Evolutionary conservation across 1,140 invertebrate genomes (phyloP), one percentile per base, ranked within the genome.

Genomic region (Branchinecta lynchi): DNA sequence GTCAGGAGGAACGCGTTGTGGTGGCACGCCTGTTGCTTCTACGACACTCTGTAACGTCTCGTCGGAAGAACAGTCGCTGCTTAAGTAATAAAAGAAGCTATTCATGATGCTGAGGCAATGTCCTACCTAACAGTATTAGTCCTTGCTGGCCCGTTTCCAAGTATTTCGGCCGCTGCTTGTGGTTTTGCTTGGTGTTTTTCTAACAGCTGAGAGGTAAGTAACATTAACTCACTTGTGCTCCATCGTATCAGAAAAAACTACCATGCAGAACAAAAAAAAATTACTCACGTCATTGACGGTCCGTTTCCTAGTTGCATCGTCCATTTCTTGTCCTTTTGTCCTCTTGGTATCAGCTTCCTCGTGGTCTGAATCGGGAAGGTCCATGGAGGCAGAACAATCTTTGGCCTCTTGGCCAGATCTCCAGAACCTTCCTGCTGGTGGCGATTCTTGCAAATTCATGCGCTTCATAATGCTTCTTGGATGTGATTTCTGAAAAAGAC

Each of bases 251-350:
- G 46, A 51, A 51, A 51, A 9, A 9, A 9, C 9, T 51, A 51
- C n/a, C 46, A 51, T n/a, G n/a, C 9, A 51, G n/a, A 9, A n/a
- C n/a, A 51, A 51, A 51, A n/a, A 9, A 51, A 51, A 51, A n/a
- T n/a, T n/a, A 51, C 46, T 51, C n/a, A 51, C 46, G 46, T 51
- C 46, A 51, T 51, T 51, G 46, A 51, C 46, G 9, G 46, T n/a
- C n/a, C 46, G 9, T 51, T 51, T 51, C n/a, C 46, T 51, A 9
- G 46, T 51, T 9, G 46, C 46, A 9, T 51, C 46, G 46, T 51
- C 46, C 46, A 51, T 51, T 9, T 51, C 9, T 51, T 51, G 46
- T 9, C 46, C 9, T 51, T 51, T 51, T 9, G 9, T 51, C 9
- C 9, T 51, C 46, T 51, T 51, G n/a, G 46, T 9, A n/a, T 51